These are phyloP conservation scores for Aplysina aerophoba DNA, from an alignment of 37 sponge, comb jelly and placozoan species.

Conservation along the genomic window DNA sequence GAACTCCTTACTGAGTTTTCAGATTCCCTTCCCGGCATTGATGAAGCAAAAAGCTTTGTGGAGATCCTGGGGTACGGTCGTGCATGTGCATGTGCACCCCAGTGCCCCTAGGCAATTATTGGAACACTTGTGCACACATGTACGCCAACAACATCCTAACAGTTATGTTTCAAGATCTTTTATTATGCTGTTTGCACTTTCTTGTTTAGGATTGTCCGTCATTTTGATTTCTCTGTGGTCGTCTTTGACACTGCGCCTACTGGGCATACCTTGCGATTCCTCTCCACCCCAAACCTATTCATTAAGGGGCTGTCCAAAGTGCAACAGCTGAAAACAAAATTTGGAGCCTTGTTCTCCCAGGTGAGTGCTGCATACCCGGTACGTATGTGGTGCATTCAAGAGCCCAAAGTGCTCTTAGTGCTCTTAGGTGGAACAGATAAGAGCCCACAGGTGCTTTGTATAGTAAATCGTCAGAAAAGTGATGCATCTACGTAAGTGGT, in stretches of 20 bases:
- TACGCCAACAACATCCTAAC: neutral
- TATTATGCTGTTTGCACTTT: neutral
- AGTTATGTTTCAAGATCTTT: neutral
- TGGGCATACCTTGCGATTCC: slow-evolving; percentile 96
- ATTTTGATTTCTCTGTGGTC: slow-evolving; percentile 95
- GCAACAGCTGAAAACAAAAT: slow-evolving; percentile 65
- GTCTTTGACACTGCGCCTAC: slow-evolving; percentile 99
- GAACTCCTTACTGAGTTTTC: slow-evolving; percentile 87
- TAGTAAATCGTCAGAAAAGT: no score
- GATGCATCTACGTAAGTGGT: no score
- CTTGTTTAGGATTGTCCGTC: slow-evolving; percentile 74
- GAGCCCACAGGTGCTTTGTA: no score
- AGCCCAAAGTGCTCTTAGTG: no score
- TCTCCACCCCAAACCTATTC: slow-evolving; percentile 91
- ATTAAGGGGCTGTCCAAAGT: slow-evolving; percentile 79
- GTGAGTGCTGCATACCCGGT: no score
- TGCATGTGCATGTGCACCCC: neutral
- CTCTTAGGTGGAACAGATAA: no score
- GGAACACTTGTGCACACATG: neutral
- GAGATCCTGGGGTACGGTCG: slow-evolving; percentile 81
- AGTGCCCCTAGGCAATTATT: neutral
- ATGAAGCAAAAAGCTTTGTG: slow-evolving; percentile 94
- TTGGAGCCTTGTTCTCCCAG: slow-evolving; percentile 45
- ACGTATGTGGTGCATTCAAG: no score
- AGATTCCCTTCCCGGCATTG: slow-evolving; percentile 93